Conservation (phyloP, 2,113 vertebrate genomes). For the Varanus salvator region DNA sequence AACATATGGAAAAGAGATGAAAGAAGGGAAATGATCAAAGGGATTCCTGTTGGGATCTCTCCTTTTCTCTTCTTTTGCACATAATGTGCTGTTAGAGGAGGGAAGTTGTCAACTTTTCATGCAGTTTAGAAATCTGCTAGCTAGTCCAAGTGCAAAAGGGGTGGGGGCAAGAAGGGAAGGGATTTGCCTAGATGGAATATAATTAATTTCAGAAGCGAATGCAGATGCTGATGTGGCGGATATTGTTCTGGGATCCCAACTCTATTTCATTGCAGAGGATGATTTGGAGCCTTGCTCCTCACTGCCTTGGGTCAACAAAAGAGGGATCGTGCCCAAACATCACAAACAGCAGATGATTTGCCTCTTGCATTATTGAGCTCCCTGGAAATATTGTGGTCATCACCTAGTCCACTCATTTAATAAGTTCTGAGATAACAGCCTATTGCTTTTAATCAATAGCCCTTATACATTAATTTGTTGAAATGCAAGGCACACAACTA, state of each 20-base stretch:
- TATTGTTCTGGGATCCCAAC: not conserved
- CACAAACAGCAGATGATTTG: not conserved
- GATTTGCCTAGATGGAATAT: not conserved
- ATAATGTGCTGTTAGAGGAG: not conserved
- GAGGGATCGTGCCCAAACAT: not conserved
- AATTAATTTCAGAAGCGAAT: not conserved
- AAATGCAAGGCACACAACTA: not conserved
- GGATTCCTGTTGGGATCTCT: not conserved
- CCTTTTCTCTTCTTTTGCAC: conserved; percentile 25
- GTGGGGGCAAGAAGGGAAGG: no score
- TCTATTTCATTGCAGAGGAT: not conserved
- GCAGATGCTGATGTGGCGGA: not conserved
- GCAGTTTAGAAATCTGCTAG: not conserved
- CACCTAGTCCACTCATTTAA: not conserved
- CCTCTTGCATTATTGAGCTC: not conserved
- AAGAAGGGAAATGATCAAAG: conserved; percentile 44
- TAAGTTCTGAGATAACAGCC: conserved; percentile 4
- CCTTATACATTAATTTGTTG: conserved; percentile 23
- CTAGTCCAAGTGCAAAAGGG: not conserved
- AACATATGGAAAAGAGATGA: conserved; percentile 48
- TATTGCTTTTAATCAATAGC: conserved; percentile 27
- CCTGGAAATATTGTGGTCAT: not conserved
- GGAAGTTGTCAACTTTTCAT: conserved; percentile 1
- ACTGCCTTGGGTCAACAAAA: not conserved
- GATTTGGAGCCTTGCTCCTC: not conserved